Evolutionary conservation across 1,140 invertebrate genomes (phyloP).

Genomic region (Dreissena rostriformis): DNA sequence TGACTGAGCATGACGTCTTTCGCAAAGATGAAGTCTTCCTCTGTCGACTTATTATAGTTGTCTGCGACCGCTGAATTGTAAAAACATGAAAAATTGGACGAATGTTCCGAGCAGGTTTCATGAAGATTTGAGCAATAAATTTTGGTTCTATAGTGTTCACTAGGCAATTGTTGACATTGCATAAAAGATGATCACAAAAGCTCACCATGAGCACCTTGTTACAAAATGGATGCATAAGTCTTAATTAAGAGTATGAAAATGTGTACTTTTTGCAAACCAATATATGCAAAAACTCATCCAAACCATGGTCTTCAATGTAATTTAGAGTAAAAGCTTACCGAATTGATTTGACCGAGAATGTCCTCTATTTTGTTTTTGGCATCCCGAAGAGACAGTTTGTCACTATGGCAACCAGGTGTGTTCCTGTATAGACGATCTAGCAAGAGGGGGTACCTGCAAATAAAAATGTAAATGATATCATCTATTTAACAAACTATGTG

Average conservation of each 20-base stretch:
- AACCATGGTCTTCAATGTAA: not conserved
- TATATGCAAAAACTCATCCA: no score
- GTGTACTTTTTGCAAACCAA: no score
- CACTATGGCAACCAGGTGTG: slow-evolving; percentile 91
- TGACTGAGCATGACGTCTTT: slow-evolving; percentile 55
- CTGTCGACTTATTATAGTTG: slow-evolving; percentile 21
- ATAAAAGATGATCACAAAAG: no score
- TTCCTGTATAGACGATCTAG: slow-evolving; percentile 94
- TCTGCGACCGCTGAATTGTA: slow-evolving; percentile 24
- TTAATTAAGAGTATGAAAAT: no score
- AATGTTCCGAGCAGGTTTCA: no score
- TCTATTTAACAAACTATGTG: no score
- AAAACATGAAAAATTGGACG: no score
- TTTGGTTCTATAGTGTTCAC: no score
- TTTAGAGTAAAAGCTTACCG: slow-evolving; percentile 73
- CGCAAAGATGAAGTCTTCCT: slow-evolving; percentile 24
- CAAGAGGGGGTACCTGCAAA: slow-evolving; percentile 96
- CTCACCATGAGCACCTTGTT: no score
- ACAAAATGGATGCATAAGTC: no score
- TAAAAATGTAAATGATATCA: not conserved
- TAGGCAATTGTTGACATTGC: no score
- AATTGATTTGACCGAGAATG: slow-evolving; percentile 96
- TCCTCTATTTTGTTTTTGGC: slow-evolving; percentile 96
- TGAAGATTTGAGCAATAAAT: no score
- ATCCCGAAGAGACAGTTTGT: slow-evolving; percentile 87